Evolutionary conservation across 2,888 invertebrate genomes (phyloP), one percentile per base, ranked within the genome.

Genomic region (Elegia similella): DNA sequence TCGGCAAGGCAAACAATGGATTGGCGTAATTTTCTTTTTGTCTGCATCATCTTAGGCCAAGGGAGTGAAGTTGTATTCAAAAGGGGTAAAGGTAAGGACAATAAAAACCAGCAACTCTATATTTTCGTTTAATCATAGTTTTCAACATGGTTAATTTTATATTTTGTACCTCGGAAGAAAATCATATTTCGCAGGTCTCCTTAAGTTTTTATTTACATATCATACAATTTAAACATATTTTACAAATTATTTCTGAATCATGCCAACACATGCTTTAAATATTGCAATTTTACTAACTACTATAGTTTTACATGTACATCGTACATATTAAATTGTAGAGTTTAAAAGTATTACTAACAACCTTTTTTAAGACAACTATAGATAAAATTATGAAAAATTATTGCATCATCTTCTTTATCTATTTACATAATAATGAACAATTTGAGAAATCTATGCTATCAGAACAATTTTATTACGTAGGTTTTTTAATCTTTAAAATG

Each of bases 151-250:
- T 88, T 91, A 90, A 83, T 87, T 88, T 50, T 75, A 86, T 88
- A 86, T 85, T 87, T 90, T 90, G 89, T 90, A 90, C 88, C 89
- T 88, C 88, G 86, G 89, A 90, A 91, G 90, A 88, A 89, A 91
- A 89, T 87, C 82, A 89, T 89, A 89, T 88, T 83, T 90, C 84
- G 86, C 86, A 85, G 83, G 82, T 88, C 79, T 86, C 86, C 82
- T 87, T 89, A 80, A 78, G 64, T 75, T 78, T 84, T 84, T 90
- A 90, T 91, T 88, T 91, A 90, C 90, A 91, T 90, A 88, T 88
- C 61, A 84, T 90, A 90, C 90, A 90, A 79, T 83, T 82, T 77
- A 78, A 83, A 82, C 76, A 79, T 83, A 86, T 82, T 67, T 80
- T 87, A 88, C 84, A 88, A 81, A 79, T 78, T 54, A 62, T 64